Conservation (phyloP, 2,797 vertebrate species). For the Pangasius mekongensis region DNA sequence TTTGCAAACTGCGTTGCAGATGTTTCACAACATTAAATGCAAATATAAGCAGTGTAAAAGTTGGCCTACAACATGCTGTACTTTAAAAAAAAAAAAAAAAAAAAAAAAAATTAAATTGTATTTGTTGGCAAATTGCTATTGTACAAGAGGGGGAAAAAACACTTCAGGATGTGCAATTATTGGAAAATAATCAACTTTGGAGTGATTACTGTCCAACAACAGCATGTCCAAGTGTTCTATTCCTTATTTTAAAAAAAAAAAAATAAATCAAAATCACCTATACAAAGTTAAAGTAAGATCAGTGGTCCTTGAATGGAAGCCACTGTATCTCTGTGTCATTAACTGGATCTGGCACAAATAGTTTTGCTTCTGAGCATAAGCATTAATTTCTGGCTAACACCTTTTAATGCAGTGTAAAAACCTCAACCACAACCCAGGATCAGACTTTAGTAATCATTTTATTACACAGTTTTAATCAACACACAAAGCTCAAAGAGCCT, state of each 20-base stretch:
- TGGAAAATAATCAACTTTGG: not conserved
- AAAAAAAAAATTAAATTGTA: too few relatives aligned
- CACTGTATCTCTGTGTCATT: too few relatives aligned
- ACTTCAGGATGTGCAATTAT: not conserved
- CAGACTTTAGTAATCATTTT: constrained; percentile 94
- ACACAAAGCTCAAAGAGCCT: constrained; percentile 99
- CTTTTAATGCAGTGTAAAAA: constrained; percentile 5
- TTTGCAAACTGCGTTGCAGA: not conserved
- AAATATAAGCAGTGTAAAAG: not conserved
- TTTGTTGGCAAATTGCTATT: not conserved
- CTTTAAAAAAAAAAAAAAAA: not conserved
- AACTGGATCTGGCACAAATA: not conserved
- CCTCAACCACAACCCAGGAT: constrained; percentile 55
- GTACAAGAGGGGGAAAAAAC: not conserved
- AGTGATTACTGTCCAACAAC: not conserved
- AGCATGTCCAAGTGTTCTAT: not conserved
- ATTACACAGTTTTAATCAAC: constrained; percentile 99
- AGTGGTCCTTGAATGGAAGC: too few relatives aligned
- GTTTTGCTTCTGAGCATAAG: not conserved
- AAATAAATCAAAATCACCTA: not conserved
- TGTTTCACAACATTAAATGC: not conserved
- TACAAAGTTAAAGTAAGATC: too few relatives aligned
- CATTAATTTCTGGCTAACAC: not conserved
- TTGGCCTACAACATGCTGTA: not conserved
- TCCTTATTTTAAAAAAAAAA: not conserved